Evolutionary conservation across 1,140 invertebrate species (phyloP), one percentile per base, ranked within the genome.

Genomic region (Lepidotrigona ventralis): DNA sequence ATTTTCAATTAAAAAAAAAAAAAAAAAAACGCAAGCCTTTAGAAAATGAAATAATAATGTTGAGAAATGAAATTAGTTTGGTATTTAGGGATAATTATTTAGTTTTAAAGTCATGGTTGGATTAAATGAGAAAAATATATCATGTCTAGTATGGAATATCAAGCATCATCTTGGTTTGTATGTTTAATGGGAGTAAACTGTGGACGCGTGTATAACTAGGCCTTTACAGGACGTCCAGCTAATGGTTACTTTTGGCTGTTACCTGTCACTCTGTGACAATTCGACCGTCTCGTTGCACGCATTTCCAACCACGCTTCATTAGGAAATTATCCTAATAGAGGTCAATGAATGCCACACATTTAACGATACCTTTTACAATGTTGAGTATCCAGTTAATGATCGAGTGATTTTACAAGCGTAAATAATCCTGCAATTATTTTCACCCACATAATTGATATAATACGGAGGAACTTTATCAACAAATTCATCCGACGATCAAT

Each of bases 271-370:
- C 21, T 51, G 46, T n/a, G 77, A 70, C 29, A 66, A 79, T 54
- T 54, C 23, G 76, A 78, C 26, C 60, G 54, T 58, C 39, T n/a
- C 66, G 17, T 58, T 46, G 56, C 51, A 51, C 19, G 33, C 78
- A 69, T 60, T 69, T 72, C 26, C 15, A 33, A n/a, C 12, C 69
- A 63, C 12, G 56, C 19, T 33, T 80, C 79, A 56, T 73, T 53
- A 63, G 60, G 53, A 39, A 73, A 80, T 80, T 80, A 80, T 71
- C 69, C 70, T 80, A 80, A 63, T 26, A 53, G 69, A 39, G 46
- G 54, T 72, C 39, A 80, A 73, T 73, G 69, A 80, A 80, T 26
- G 70, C 53, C 70, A 21, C 70, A 53, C 70, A 72, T 72, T 71
- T 11, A n/a, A 17, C 39, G 70, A 53, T 53, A 51, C n/a, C 51